Evolutionary conservation across 64 coral and sea anemone species (phyloP), one percentile per base, ranked within the genome.

Genomic region (Anthopleura sola): DNA sequence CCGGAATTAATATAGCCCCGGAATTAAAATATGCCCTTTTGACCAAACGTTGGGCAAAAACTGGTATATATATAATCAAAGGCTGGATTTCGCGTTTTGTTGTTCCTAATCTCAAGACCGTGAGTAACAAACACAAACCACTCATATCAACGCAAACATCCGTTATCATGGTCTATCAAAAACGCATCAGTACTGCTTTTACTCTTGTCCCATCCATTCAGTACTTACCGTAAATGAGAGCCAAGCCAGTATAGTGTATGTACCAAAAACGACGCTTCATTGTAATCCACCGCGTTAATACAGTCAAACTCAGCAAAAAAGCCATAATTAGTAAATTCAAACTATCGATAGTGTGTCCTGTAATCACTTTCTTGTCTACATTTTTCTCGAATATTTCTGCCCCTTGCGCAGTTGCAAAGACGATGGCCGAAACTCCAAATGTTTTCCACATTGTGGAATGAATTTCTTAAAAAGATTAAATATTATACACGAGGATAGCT

Each of bases 201-300:
- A 13, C 50, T 13, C 50, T 53, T 53, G 40, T 53, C 13, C 50
- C 50, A 53, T 53, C 6, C 13, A 13, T 13, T 13, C 14, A 44
- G 11, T 53, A 53, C 87, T 38, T 89, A 89, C 87, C 87, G 48
- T 89, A 89, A 31, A 74, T 53, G 15, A 89, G 32, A 23, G 87
- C 87, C 24, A 89, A 36, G 82, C 87, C 87, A 66, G 78, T 83
- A 12, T 79, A 66, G 56, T 89, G 87, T 51, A 89, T 39, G 55
- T 89, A 89, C 87, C 87, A 89, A 82, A 89, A 62, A 28, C 87
- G 56, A 44, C 55, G 55, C 21, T 18, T 46, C 51, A 38, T 55
- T 68, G 60, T 78, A 21, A 89, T 39, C 87, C 87, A 89, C 21
- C 60, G 28, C 32, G 87, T 89, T 82, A 89, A n/a, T 39, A 89